Percentiles rank a stretch among this genome's conserved stretches.
These are phyloP conservation scores for Deilephila porcellus DNA, from an alignment of 2,888 invertebrate species.

Conservation along the genomic window DNA sequence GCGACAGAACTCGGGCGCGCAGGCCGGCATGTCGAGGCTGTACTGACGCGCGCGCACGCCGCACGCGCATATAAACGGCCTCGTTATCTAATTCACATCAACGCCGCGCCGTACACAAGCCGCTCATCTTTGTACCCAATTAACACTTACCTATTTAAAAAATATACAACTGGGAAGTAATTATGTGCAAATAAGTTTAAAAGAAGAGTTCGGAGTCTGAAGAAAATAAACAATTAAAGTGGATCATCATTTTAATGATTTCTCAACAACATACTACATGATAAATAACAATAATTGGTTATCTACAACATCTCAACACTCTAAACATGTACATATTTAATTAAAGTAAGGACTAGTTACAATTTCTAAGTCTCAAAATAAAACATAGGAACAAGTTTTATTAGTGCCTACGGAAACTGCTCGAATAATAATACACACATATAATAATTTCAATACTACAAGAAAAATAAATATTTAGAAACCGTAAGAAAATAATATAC, in stretches of 20 bases:
- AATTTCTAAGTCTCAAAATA: conserved; percentile 14
- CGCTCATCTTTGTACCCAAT: conserved; percentile 83
- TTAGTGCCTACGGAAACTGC: conserved; percentile 7
- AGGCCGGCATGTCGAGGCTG: conserved; percentile 86
- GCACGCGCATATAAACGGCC: conserved; percentile 73
- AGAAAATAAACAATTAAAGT: conserved; percentile 26
- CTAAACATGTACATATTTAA: neutral
- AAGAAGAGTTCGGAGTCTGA: neutral
- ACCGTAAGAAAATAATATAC: neutral
- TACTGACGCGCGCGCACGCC: conserved; percentile 73
- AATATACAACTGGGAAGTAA: conserved; percentile 46
- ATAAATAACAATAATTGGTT: conserved; percentile 28
- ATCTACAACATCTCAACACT: conserved; percentile 18
- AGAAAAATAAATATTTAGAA: neutral
- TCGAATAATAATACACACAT: neutral
- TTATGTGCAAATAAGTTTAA: conserved; percentile 31
- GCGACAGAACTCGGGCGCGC: conserved; percentile 86
- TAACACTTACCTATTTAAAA: conserved; percentile 72
- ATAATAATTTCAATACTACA: neutral
- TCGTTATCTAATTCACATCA: conserved; percentile 68
- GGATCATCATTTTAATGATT: conserved; percentile 29
- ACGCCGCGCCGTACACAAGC: conserved; percentile 52
- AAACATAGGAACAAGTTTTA: conserved; percentile 19
- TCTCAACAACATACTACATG: conserved; percentile 29
- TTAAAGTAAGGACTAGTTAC: conserved; percentile 25